phyloP scores from a whole-genome alignment of 2,113 vertebrate genomes.

The Sceloporus tristichus region DNA sequence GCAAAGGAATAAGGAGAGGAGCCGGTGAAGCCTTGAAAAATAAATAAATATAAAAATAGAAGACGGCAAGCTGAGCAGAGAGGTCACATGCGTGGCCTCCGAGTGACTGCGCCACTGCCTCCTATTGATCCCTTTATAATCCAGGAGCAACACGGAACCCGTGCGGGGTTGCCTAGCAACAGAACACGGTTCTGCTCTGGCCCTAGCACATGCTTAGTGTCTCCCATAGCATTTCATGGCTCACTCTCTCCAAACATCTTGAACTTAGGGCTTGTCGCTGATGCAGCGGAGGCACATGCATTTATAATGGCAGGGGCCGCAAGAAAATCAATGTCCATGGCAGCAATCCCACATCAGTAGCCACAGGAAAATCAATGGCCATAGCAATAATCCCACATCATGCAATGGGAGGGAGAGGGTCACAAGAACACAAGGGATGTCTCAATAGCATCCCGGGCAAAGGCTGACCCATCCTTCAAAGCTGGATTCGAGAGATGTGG shows the following conservation, averaged over 20 bases:
- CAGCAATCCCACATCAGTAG: no score
- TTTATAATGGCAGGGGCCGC: not conserved
- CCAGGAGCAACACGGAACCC: not conserved
- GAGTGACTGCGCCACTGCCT: not conserved
- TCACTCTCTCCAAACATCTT: not conserved
- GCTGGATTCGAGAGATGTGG: no score
- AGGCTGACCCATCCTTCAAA: no score
- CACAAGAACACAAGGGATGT: no score
- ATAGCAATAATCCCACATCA: not conserved
- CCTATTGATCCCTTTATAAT: not conserved
- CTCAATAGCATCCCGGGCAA: no score
- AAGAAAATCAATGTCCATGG: not conserved
- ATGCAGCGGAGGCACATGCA: no score
- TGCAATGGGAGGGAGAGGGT: no score
- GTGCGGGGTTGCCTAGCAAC: not conserved
- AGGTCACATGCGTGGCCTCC: slow-evolving; percentile 1
- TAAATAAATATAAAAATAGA: not conserved
- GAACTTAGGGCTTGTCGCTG: no score
- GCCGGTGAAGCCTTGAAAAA: not conserved
- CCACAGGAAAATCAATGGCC: not conserved
- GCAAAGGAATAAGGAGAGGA: not conserved
- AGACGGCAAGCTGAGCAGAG: no score
- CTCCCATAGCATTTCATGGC: no score
- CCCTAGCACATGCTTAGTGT: no score
- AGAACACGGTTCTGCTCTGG: no score